Evolutionary conservation across 2,113 vertebrate species (phyloP), one percentile per base, ranked within the genome.

Genomic region (Tringa solitaria): DNA sequence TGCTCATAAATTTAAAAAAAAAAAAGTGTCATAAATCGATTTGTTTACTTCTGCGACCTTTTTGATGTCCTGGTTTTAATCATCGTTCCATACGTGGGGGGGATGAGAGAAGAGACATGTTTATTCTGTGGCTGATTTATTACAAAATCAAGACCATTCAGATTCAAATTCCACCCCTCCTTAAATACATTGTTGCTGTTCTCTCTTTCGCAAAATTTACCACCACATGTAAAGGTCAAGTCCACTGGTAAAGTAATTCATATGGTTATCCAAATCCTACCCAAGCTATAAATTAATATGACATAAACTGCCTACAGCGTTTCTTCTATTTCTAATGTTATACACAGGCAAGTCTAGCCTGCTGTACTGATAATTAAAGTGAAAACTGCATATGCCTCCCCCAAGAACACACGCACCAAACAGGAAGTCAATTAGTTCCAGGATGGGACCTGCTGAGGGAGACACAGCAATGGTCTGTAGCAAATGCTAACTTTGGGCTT

Each of bases 121-220:
- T 96, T 94, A 96, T 96, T 95, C 94, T 95, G 61, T 70, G 45
- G 59, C 90, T 96, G 92, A 96, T 96, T 97, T 96, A 96, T 96
- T 93, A 81, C 88, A 93, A 95, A 96, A 96, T 92, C 84, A 92
- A 95, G 94, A 96, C 91, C 89, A 96, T 91, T 95, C 91, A 82
- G 77, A 90, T 89, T 95, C 87, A 95, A 94, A 96, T 95, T 95
- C 94, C 77, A 87, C 77, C 45, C 63, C 67, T 73, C 80, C 76
- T 95, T 91, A 90, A 89, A 87, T 93, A 92, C 61, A 33, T 77
- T 95, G 59, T 65, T 83, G 89, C 77, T 92, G 84, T 94, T 97
- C 95, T 94, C 86, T 45, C 74, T 79, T 76, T 87, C 1, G 0
- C 77, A 82, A 70, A 95, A 96, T 95, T 94, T 95, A 93, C 95